Base-by-base conservation (phyloP, 2,113 vertebrate genomes). In the Petroica traversi region DNA sequence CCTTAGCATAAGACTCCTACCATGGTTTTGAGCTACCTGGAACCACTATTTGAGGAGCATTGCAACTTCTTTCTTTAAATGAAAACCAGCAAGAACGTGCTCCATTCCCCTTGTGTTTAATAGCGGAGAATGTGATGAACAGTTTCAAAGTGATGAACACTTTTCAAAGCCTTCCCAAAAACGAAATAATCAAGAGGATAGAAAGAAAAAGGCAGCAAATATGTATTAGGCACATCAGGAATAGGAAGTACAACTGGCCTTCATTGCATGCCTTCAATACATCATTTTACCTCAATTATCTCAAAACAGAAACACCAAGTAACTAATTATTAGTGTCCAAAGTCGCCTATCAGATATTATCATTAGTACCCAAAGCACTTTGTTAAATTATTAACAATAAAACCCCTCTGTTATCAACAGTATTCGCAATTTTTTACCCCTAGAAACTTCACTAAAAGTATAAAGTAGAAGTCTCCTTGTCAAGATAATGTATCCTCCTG, bases 401-500 rank as follows among this genome's bases (percentile, higher is more conserved):
- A 55, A 63, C 25, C 26, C 26, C 36, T 19, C 17, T 1, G 0
- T 55, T 83, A 77, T n/a, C 49, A 52, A 76, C 16, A 68, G 16
- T 31, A 40, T 33, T 59, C 40, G 9, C 19, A 64, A n/a, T 46
- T 46, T 4, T 77, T 67, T 38, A 72, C 59, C 23, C 57, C 15
- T 51, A 43, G 34, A 85, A 72, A 45, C 14, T 57, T 31, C 5
- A 9, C 22, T 54, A 62, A 66, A 73, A 74, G 59, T 23, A n/a
- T 26, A 66, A 61, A 61, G 17, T 5, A 76, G 11, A 2, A 57
- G 41, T 20, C 68, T 36, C 31, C 18, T 38, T 45, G 19, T 72
- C 26, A 59, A 78, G 23, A 71, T 0, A 36, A 8, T 0, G 0
- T 6, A 57, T 45, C 31, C 6, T 62, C 64, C 41, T 76, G 31